Conservation (phyloP, 2,797 vertebrate species). For the Sebastolobus altivelis region DNA sequence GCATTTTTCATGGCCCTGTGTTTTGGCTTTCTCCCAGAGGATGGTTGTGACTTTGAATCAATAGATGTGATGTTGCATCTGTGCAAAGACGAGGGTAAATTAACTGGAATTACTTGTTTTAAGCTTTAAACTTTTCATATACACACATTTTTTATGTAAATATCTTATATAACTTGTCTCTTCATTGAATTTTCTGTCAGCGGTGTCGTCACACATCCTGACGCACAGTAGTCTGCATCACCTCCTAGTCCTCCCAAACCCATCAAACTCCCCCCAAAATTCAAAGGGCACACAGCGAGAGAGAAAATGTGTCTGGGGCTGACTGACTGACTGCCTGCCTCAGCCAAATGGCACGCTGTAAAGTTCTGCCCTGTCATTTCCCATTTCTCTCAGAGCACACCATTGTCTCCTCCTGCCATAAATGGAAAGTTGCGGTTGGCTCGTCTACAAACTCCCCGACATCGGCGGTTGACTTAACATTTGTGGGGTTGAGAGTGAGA, state of each 20-base stretch:
- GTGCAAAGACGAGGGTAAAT: neutral
- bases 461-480: neutral
- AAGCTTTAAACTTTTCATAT: neutral
- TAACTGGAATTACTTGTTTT: neutral
- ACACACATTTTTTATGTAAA: neutral
- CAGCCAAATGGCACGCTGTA: neutral
- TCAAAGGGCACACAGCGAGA: neutral
- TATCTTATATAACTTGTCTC: neutral
- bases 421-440: constrained; percentile 7
- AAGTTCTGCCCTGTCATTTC: constrained; percentile 24
- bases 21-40: neutral
- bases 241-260: neutral
- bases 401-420: constrained; percentile 15
- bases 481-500: neutral
- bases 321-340: neutral
- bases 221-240: neutral
- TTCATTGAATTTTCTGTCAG: neutral
- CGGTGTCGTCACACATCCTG: neutral
- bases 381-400: constrained; percentile 7
- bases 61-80: neutral
- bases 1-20: constrained; percentile 20
- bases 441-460: constrained; percentile 1
- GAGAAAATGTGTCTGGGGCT: neutral
- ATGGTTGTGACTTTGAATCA: neutral
- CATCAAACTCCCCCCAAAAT: neutral